phyloP scores from a whole-genome alignment of 2,888 invertebrate species.

The Unio delphinus region DNA sequence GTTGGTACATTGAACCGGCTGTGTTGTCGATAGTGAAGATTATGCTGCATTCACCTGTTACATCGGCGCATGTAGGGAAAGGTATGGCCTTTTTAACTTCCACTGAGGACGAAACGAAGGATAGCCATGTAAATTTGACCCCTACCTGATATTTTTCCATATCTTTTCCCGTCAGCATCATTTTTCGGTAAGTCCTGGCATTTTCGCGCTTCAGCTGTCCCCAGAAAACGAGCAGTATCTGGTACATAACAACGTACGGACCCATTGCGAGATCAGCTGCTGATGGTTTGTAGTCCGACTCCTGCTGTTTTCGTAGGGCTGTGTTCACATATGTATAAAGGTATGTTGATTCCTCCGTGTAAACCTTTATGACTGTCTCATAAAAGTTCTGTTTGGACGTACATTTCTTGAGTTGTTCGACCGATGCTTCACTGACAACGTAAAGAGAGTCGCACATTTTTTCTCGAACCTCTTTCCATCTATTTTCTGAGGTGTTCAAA shows the following conservation, averaged over 20 bases:
- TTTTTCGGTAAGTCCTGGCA: slow-evolving; percentile 15
- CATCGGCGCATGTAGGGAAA: slow-evolving; percentile 14
- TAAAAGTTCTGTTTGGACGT: slow-evolving; percentile 6
- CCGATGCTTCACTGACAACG: background rate
- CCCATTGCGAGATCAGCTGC: slow-evolving; percentile 23
- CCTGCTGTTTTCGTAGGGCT: slow-evolving; percentile 17
- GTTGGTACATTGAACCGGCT: slow-evolving; percentile 19
- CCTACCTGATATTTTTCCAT: slow-evolving; percentile 13
- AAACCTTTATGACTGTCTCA: slow-evolving; percentile 6
- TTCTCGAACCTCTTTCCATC: slow-evolving; percentile 14
- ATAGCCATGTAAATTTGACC: slow-evolving; percentile 16
- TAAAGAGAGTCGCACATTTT: slow-evolving; percentile 14
- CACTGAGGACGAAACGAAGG: slow-evolving; percentile 22
- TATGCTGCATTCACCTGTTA: slow-evolving; percentile 11
- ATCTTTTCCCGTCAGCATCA: slow-evolving; percentile 9
- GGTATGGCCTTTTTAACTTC: slow-evolving; percentile 5
- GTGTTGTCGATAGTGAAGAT: slow-evolving; percentile 31
- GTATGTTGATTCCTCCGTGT: slow-evolving; percentile 18
- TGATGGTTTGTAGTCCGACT: slow-evolving; percentile 15
- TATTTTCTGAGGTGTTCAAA: slow-evolving; percentile 1
- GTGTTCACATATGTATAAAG: slow-evolving; percentile 21
- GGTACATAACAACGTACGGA: slow-evolving; percentile 21
- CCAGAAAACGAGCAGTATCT: slow-evolving; percentile 19
- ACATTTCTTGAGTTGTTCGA: slow-evolving; percentile 1
- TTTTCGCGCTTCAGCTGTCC: slow-evolving; percentile 7